Evolutionary conservation across 2,888 invertebrate species (phyloP).

Genomic region (Agapetus fuscipes): DNA sequence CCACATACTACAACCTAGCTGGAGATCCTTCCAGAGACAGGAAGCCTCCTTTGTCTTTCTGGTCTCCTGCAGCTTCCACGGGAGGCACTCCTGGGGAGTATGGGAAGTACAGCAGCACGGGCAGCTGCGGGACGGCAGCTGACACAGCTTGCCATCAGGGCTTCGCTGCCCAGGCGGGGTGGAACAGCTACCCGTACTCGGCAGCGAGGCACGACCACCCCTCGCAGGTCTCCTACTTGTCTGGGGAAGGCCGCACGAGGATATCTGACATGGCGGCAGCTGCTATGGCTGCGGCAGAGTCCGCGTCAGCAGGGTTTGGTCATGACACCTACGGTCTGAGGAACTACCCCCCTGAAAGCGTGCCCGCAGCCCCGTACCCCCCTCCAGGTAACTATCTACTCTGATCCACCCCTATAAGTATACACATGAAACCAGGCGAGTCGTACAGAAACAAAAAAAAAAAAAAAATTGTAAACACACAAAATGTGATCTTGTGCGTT

Average conservation of each 20-base stretch:
- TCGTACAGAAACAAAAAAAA: too few species aligned
- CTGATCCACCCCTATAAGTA: not conserved
- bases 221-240: conserved; percentile 54
- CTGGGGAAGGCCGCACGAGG: conserved; percentile 58
- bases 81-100: conserved; percentile 50
- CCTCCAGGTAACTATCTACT: conserved; percentile 55
- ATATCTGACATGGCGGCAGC: conserved; percentile 41
- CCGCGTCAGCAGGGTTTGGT: conserved; percentile 54
- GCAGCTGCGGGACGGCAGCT: conserved; percentile 33
- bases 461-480: too few species aligned
- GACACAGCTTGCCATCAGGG: conserved; percentile 55
- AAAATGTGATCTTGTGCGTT: too few species aligned
- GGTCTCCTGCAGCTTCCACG: conserved; percentile 47
- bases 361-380: conserved; percentile 66
- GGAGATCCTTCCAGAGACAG: conserved; percentile 52
- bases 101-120: conserved; percentile 46
- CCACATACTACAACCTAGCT: conserved; percentile 67
- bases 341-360: conserved; percentile 65
- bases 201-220: conserved; percentile 57
- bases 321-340: conserved; percentile 68
- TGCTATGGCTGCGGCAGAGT: conserved; percentile 44
- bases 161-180: conserved; percentile 61
- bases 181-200: conserved; percentile 61
- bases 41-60: conserved; percentile 54
- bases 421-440: too few species aligned